phyloP scores from a whole-genome alignment of 2,888 invertebrate species.

The Celastrina argiolus region DNA sequence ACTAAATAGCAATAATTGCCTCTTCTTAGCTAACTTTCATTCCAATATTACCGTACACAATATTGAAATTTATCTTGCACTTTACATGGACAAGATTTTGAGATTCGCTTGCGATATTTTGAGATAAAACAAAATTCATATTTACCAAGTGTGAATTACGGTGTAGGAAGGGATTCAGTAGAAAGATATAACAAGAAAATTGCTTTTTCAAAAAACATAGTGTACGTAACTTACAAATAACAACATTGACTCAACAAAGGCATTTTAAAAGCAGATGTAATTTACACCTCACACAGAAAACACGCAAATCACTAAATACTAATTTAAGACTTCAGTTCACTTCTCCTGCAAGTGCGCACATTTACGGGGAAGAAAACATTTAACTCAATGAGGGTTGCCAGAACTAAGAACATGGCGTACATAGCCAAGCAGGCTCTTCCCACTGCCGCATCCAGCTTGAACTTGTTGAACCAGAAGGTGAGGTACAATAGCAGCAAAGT shows the following conservation, averaged over 20 bases:
- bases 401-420: constrained; percentile 91
- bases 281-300: constrained; percentile 27
- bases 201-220: not conserved
- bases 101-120: not conserved
- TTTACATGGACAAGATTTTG: not conserved
- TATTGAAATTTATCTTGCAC: not conserved
- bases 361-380: constrained; percentile 96
- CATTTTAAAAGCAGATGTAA: constrained; percentile 23
- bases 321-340: constrained; percentile 57
- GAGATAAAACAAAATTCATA: not conserved
- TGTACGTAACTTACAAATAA: constrained; percentile 2
- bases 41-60: not conserved
- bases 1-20: not conserved
- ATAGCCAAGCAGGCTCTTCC: constrained; percentile 90
- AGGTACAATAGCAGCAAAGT: constrained; percentile 90
- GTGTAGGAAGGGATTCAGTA: too few species aligned
- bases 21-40: not conserved
- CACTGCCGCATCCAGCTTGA: constrained; percentile 90
- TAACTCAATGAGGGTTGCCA: constrained; percentile 93
- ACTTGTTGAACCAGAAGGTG: constrained; percentile 91
- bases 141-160: too few species aligned
- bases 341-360: constrained; percentile 87
- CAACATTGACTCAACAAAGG: constrained; percentile 15
- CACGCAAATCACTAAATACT: constrained; percentile 24
- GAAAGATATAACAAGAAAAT: too few species aligned